Evolutionary conservation across 1,140 invertebrate genomes (phyloP), one percentile per base, ranked within the genome.

Genomic region (Chionoecetes opilio): DNA sequence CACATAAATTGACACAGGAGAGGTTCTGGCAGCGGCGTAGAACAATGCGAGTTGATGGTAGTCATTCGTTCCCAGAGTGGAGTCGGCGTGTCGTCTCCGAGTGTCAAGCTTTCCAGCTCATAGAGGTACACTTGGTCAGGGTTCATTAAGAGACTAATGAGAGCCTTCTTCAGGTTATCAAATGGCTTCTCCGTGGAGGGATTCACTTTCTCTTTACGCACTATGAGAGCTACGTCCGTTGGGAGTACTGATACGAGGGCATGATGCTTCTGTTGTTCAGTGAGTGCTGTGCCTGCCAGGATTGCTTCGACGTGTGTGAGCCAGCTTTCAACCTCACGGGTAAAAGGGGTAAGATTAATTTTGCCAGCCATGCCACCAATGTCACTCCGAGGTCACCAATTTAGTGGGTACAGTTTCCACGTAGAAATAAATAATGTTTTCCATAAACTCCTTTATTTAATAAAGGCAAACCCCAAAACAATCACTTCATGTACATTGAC

Each of bases 111-210:
- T 26, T 84, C 5, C 5, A 84, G 31, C 82, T 84, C 82, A 26
- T n/a, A 8, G 21, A 84, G 21, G 82, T 84, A 37, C 3, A 88
- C 35, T 8, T 88, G 35, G 35, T 88, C 86, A 34, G 86, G 86
- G 11, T 35, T 34, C 35, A 8, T 88, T 5, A 34, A 88, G 34
- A 3, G 31, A 9, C 26, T 9, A 88, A 34, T 34, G 2, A 88
- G 35, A 26, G 86, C 21, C 26, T 88, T 8, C 86, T 88, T 88
- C 3, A 88, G 86, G 35, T 88, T 29, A 88, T 88, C 34, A 88
- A 88, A 37, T 88, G 86, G 17, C 31, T 35, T 35, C 35, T 88
- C 31, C 35, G 29, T 88, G 6, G 86, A 32, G 2, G 35, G 86
- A 29, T 35, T 9, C 5, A 88, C 86, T 3, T 34, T 32, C 5